Percentiles rank a stretch among this genome's conserved stretches.
phyloP scores from a whole-genome alignment of 2,113 vertebrate species.

The Dolichotis patagonum region DNA sequence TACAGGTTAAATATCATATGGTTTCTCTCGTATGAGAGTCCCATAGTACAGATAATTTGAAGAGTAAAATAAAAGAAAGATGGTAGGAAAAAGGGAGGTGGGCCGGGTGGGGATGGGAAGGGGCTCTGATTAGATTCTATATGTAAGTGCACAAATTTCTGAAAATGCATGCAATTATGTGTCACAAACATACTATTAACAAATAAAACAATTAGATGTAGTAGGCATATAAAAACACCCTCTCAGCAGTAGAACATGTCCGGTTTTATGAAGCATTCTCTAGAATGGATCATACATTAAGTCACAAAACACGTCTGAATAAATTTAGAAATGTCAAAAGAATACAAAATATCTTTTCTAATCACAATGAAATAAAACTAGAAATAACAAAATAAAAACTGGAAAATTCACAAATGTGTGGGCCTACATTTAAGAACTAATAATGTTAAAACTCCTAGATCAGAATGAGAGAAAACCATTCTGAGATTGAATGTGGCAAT shows the following conservation, averaged over 20 bases:
- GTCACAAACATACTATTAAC: no score
- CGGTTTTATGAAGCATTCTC: not conserved
- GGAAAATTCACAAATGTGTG: not conserved
- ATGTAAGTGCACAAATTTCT: no score
- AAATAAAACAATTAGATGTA: not conserved
- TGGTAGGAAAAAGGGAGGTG: no score
- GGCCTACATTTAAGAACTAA: not conserved
- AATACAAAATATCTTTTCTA: not conserved
- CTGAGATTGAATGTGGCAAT: not conserved
- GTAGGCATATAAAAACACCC: not conserved
- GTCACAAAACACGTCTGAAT: not conserved
- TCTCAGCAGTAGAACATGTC: not conserved
- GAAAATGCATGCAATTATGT: no score
- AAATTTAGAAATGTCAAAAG: not conserved
- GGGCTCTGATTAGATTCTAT: no score
- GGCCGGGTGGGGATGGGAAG: no score
- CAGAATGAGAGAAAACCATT: not conserved
- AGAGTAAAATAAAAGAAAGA: no score
- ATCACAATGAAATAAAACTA: not conserved
- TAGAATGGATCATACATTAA: not conserved
- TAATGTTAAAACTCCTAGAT: not conserved
- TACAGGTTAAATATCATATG: no score
- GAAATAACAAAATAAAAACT: not conserved
- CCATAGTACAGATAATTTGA: no score
- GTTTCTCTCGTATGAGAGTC: no score